phyloP scores from a whole-genome alignment of 2,113 vertebrate genomes.

The Eurypyga helias region DNA sequence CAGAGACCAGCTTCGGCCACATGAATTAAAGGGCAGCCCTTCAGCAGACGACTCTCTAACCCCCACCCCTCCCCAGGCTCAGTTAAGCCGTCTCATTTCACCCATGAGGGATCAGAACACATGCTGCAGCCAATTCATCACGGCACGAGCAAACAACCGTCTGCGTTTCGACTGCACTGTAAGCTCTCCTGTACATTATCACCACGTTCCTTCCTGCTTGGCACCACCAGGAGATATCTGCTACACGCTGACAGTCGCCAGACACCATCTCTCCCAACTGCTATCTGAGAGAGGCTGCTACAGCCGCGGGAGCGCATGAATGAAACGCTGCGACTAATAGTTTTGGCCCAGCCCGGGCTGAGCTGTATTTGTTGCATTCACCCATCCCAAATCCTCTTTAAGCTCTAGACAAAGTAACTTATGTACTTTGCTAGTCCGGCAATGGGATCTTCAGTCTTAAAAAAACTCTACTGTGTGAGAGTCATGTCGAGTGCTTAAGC shows the following conservation, averaged over 20 bases:
- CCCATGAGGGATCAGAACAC: not conserved
- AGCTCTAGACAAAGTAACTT: slow-evolving; percentile 53
- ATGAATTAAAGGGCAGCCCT: not conserved
- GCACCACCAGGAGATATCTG: not conserved
- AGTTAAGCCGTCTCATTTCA: not conserved
- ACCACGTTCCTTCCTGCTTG: not conserved
- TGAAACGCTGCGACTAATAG: not conserved
- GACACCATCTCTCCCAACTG: not conserved
- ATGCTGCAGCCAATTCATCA: not conserved
- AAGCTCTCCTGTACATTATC: not conserved
- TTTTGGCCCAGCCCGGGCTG: not conserved
- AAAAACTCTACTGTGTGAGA: slow-evolving; percentile 8
- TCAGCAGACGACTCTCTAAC: not conserved
- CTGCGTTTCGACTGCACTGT: not conserved
- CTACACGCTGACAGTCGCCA: not conserved
- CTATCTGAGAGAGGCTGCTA: not conserved
- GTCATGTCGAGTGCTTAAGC: not conserved
- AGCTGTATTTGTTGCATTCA: not conserved
- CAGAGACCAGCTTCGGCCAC: not conserved
- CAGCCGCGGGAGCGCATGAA: not conserved
- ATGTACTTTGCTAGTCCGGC: slow-evolving; percentile 23
- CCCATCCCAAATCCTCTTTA: slow-evolving; percentile 45
- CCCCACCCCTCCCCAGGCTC: not conserved
- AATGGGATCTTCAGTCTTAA: not conserved
- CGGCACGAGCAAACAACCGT: not conserved